These are phyloP conservation scores for Lysandra bellargus DNA, from an alignment of 2,888 invertebrate species.

Conservation along the genomic window DNA sequence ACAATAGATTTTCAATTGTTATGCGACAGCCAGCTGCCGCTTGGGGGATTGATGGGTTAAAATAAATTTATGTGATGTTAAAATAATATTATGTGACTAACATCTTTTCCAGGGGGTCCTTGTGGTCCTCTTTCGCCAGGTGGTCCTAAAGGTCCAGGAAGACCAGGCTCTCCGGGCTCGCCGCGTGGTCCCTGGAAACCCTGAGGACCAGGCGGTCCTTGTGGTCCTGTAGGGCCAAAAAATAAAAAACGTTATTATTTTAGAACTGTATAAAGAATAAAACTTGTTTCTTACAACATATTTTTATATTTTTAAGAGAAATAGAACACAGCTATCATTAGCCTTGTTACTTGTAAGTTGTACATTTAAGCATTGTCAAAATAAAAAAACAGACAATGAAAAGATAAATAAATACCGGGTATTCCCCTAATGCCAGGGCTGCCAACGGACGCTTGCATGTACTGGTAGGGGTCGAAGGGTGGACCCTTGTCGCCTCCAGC, in stretches of 20 bases:
- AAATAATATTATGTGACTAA: too few species aligned
- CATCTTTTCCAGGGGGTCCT: conserved; percentile 88
- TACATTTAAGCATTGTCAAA: neutral
- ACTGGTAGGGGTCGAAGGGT: conserved; percentile 84
- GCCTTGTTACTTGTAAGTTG: too few species aligned
- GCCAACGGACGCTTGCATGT: conserved; percentile 89
- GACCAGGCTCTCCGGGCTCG: conserved; percentile 88
- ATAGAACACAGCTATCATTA: too few species aligned
- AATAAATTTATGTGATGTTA: too few species aligned
- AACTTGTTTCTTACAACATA: too few species aligned
- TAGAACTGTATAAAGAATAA: too few species aligned
- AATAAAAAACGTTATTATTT: too few species aligned
- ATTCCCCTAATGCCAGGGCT: conserved; percentile 90
- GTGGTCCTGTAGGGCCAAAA: conserved; percentile 57
- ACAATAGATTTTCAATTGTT: too few species aligned
- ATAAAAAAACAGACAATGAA: neutral
- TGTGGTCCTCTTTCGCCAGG: conserved; percentile 85
- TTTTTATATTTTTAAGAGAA: too few species aligned
- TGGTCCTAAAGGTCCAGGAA: conserved; percentile 83
- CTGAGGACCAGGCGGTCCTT: conserved; percentile 82
- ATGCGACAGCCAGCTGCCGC: too few species aligned
- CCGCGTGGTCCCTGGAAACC: conserved; percentile 92
- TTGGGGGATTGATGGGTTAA: too few species aligned
- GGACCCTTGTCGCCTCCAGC: conserved; percentile 90
- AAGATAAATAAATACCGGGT: conserved; percentile 74